These are phyloP conservation scores for Bombus terrestris DNA, from an alignment of 1,140 invertebrate species.

Conservation along the genomic window DNA sequence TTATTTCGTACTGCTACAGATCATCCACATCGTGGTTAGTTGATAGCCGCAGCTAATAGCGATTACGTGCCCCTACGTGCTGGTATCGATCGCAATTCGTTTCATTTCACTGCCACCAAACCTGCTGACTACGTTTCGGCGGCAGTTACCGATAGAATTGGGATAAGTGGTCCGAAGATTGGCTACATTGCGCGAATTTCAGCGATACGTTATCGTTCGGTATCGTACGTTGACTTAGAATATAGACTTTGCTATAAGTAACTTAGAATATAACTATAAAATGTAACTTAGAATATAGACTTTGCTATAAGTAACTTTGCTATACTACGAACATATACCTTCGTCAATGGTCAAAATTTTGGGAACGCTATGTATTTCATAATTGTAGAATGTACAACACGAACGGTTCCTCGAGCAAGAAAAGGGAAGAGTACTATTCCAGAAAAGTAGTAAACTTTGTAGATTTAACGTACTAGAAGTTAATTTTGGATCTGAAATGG, in stretches of 20 bases:
- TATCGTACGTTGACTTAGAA: neutral
- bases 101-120: neutral
- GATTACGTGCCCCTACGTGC: conserved; percentile 9
- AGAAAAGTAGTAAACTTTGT: no score
- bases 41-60: conserved; percentile 24
- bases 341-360: neutral
- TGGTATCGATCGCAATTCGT: conserved; percentile 21
- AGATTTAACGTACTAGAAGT: no score
- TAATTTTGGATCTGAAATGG: neutral
- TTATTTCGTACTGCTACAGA: conserved; percentile 29
- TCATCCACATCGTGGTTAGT: conserved; percentile 20
- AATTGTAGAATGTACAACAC: no score
- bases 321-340: neutral
- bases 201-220: neutral
- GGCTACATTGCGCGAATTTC: neutral
- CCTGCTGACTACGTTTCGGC: neutral
- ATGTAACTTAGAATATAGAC: neutral
- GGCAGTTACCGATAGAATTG: neutral
- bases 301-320: neutral
- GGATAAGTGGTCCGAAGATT: conserved; percentile 1
- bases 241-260: neutral
- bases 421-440: no score
- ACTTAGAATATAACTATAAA: no score
- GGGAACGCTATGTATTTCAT: neutral
- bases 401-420: no score